A percentile compares a stretch with the other conserved stretches of the same genome.
Conservation (phyloP, 2,888 invertebrate species). For the Synergus laeviventris region DNA sequence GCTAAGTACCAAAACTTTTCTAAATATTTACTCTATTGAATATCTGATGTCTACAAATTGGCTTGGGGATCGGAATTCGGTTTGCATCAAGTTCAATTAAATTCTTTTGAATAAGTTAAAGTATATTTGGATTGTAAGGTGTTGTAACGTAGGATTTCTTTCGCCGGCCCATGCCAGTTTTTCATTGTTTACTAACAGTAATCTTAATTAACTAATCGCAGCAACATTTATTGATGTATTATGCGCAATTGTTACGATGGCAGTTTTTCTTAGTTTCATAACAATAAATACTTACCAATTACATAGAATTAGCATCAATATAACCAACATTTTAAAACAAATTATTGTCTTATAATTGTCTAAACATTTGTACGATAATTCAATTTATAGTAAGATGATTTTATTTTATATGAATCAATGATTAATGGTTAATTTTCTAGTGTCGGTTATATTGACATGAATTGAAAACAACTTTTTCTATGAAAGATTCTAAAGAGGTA, state of each 20-base stretch:
- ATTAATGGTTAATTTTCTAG: neutral
- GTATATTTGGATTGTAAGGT: too few species aligned
- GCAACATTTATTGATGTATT: neutral
- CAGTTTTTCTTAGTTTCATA: neutral
- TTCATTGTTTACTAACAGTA: too few species aligned
- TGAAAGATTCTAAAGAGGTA: neutral
- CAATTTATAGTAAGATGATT: constrained; percentile 3
- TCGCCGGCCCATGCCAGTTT: too few species aligned
- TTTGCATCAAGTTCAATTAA: too few species aligned
- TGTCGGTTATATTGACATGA: constrained; percentile 29
- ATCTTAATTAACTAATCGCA: neutral
- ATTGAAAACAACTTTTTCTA: neutral
- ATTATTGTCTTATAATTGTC: constrained; percentile 29
- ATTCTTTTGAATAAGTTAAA: too few species aligned
- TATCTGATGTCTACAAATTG: too few species aligned
- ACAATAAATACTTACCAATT: constrained; percentile 6
- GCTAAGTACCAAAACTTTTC: too few species aligned
- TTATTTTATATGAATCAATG: neutral
- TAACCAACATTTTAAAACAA: constrained; percentile 13
- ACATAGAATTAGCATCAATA: constrained; percentile 5
- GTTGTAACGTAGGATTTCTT: too few species aligned
- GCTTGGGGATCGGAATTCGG: too few species aligned
- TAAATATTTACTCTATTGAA: too few species aligned
- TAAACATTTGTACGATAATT: constrained; percentile 13
- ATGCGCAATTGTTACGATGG: neutral